Percentiles rank a stretch among this genome's conserved stretches.
Evolutionary conservation across 2,888 invertebrate genomes (phyloP).

Genomic region (Machimus rusticus): DNA sequence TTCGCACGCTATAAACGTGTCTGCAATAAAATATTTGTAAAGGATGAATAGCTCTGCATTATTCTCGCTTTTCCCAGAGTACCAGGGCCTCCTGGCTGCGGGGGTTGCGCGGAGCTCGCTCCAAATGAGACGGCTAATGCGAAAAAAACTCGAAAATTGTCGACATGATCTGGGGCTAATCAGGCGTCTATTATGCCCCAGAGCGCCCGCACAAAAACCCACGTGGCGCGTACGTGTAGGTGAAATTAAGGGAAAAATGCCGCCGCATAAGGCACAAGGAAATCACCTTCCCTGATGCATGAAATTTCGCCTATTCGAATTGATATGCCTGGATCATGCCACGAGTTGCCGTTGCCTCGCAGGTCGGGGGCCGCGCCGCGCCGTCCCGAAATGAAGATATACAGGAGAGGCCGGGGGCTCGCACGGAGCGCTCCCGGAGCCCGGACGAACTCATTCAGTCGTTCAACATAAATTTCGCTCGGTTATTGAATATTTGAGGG

Average conservation of each 20-base stretch:
- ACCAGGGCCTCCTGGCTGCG: not conserved
- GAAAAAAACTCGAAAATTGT: conserved; percentile 10
- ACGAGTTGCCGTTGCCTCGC: not conserved
- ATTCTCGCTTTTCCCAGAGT: not conserved
- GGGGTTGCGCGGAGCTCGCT: not conserved
- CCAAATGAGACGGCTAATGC: not conserved
- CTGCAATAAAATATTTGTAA: conserved; percentile 10
- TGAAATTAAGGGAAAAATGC: conserved; percentile 13
- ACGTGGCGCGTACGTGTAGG: not conserved
- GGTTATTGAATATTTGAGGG: conserved; percentile 47
- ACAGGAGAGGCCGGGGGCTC: not conserved
- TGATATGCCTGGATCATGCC: conserved; percentile 25
- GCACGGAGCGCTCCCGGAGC: not conserved
- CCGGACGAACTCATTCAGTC: conserved; percentile 4
- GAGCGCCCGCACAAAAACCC: not conserved
- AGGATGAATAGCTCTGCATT: not conserved
- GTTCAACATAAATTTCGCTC: conserved; percentile 42
- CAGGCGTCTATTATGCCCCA: not conserved
- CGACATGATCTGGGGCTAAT: conserved; percentile 9
- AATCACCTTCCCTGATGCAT: conserved; percentile 25
- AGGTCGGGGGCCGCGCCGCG: not conserved
- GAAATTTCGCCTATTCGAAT: not conserved
- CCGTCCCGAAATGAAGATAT: not conserved
- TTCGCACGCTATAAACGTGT: conserved; percentile 38
- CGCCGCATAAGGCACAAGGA: not conserved